Conservation (phyloP, 2,888 invertebrate species). For the Ctenicera cuprea region DNA sequence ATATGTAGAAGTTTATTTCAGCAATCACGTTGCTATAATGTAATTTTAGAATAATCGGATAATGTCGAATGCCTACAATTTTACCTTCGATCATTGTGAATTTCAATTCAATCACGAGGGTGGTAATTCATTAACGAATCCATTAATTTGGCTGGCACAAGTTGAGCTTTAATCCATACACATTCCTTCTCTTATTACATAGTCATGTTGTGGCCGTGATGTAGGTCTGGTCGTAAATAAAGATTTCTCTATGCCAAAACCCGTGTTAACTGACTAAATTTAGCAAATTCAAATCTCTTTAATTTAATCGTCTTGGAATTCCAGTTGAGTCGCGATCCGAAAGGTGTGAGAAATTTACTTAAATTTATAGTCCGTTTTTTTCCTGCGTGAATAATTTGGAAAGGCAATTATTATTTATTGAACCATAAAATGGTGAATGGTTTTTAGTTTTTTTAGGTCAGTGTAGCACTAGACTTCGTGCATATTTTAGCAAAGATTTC, state of each 20-base stretch:
- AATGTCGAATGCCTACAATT: neutral
- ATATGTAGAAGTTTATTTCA: too few species aligned
- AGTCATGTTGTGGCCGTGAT: slow-evolving; percentile 38
- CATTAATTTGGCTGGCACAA: slow-evolving; percentile 31
- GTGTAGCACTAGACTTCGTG: neutral
- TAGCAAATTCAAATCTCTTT: slow-evolving; percentile 28
- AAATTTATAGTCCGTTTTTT: too few species aligned
- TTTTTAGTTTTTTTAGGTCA: neutral
- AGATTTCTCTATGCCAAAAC: slow-evolving; percentile 38
- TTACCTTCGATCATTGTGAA: neutral
- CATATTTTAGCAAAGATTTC: too few species aligned
- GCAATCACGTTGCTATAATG: too few species aligned
- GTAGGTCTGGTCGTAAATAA: slow-evolving; percentile 43
- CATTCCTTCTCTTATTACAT: slow-evolving; percentile 26
- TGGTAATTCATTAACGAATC: slow-evolving; percentile 22
- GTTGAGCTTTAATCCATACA: slow-evolving; percentile 35
- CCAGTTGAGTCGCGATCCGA: neutral
- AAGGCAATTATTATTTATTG: neutral
- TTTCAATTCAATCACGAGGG: slow-evolving; percentile 1
- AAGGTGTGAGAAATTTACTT: neutral
- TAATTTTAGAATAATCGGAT: too few species aligned
- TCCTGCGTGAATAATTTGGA: too few species aligned
- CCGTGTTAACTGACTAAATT: slow-evolving; percentile 35
- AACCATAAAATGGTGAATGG: neutral
- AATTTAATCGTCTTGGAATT: slow-evolving; percentile 4